Evolutionary conservation across 2,888 invertebrate genomes (phyloP).

Genomic region (Andrena flavipes): DNA sequence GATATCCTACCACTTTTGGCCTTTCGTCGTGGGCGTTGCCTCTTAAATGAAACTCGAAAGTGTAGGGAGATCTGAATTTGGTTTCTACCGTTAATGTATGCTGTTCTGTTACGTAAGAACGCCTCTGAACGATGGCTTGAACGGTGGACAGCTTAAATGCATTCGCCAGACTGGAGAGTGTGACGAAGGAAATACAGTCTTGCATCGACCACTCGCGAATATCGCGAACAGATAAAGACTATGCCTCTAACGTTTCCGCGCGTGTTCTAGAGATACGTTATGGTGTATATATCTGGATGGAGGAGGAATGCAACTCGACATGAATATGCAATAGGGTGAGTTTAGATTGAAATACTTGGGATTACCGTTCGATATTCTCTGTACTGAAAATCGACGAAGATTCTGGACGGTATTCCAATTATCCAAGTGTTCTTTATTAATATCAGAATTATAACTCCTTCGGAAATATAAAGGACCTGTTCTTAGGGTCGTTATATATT

Average conservation of each 20-base stretch:
- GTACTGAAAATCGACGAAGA: neutral
- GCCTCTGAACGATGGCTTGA: neutral
- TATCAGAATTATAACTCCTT: neutral
- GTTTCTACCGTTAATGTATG: no score
- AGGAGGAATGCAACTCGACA: conserved; percentile 20
- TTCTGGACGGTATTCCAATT: neutral
- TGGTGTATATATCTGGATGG: conserved; percentile 7
- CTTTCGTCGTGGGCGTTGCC: no score
- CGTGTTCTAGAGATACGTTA: conserved; percentile 30
- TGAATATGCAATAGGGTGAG: conserved; percentile 5
- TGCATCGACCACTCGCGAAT: neutral
- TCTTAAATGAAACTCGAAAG: no score
- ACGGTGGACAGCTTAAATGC: neutral
- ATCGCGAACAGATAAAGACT: conserved; percentile 17
- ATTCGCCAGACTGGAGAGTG: neutral
- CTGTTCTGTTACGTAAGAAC: no score
- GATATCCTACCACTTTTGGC: no score
- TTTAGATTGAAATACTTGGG: conserved; percentile 24
- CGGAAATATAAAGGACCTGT: neutral
- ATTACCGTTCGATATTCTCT: conserved; percentile 1
- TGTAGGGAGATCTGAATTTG: no score
- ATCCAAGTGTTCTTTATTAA: neutral
- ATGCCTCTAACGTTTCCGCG: conserved; percentile 9
- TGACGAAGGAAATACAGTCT: neutral
- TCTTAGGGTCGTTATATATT: neutral